These are phyloP conservation scores for Edolisoma coerulescens DNA, from an alignment of 2,113 vertebrate genomes.

Conservation along the genomic window DNA sequence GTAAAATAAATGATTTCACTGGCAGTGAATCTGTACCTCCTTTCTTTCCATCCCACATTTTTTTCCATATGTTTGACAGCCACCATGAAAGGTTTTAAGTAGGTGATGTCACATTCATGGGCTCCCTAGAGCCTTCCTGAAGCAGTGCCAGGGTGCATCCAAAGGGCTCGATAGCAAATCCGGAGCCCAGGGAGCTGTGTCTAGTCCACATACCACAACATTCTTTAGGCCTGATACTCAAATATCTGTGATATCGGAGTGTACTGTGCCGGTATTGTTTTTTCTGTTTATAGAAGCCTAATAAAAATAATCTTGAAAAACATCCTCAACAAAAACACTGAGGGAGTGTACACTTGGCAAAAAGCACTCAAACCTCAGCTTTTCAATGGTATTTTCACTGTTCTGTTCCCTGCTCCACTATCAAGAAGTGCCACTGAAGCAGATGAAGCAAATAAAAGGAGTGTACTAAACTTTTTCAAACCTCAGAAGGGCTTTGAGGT, in stretches of 20 bases:
- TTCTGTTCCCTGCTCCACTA: background rate
- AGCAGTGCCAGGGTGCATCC: background rate
- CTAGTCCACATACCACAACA: background rate
- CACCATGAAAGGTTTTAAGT: background rate
- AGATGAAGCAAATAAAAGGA: background rate
- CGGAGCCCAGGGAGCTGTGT: background rate
- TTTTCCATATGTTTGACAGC: background rate
- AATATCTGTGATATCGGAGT: background rate
- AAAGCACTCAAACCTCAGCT: background rate
- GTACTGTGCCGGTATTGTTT: background rate
- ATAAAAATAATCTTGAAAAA: background rate
- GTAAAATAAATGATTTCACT: background rate
- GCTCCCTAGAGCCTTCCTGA: background rate
- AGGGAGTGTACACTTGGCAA: background rate
- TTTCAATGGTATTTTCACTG: background rate
- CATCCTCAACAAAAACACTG: background rate
- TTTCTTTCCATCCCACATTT: background rate
- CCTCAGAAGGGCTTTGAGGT: slow-evolving; percentile 1
- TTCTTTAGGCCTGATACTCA: background rate
- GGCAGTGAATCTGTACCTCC: background rate
- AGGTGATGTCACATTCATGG: background rate
- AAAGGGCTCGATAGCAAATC: background rate
- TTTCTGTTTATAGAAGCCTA: slow-evolving; percentile 15
- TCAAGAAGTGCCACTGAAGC: background rate
- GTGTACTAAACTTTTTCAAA: background rate